phyloP scores from a whole-genome alignment of 2,113 vertebrate genomes.

The Eulemur rufifrons region DNA sequence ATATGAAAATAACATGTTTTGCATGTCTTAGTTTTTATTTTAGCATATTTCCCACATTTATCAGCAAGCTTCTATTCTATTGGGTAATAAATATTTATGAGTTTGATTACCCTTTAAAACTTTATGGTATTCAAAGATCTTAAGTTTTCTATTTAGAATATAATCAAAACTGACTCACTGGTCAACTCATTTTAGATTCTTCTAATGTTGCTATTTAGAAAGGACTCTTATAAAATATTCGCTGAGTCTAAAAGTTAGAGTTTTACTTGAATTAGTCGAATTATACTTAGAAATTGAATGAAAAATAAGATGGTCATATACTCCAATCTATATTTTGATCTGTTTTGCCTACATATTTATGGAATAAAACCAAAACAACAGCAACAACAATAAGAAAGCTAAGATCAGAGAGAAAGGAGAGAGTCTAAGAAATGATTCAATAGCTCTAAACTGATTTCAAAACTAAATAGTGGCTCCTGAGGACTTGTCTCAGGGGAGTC shows the following conservation, averaged over 20 bases:
- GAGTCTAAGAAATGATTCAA: not conserved
- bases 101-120: not conserved
- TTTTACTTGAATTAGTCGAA: constrained; percentile 34
- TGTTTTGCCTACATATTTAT: not conserved
- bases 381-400: not conserved
- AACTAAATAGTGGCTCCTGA: not conserved
- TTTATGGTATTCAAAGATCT: not conserved
- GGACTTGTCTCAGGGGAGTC: constrained; percentile 32
- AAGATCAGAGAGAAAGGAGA: not conserved
- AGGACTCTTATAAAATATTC: constrained; percentile 3
- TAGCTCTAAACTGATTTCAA: not conserved
- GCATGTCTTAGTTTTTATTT: constrained; percentile 29
- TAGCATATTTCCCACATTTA: constrained; percentile 20
- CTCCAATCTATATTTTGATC: not conserved
- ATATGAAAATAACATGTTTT: constrained; percentile 32
- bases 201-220: constrained; percentile 26
- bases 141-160: constrained; percentile 1
- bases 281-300: not conserved
- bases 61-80: constrained; percentile 34
- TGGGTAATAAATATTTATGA: constrained; percentile 26
- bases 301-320: not conserved
- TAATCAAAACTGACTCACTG: not conserved
- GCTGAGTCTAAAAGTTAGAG: not conserved
- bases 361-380: not conserved
- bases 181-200: constrained; percentile 16